These are phyloP conservation scores for Zoroaster sp. DNA, from an alignment of 53 echinoderm and acorn worm species.

Conservation along the genomic window DNA sequence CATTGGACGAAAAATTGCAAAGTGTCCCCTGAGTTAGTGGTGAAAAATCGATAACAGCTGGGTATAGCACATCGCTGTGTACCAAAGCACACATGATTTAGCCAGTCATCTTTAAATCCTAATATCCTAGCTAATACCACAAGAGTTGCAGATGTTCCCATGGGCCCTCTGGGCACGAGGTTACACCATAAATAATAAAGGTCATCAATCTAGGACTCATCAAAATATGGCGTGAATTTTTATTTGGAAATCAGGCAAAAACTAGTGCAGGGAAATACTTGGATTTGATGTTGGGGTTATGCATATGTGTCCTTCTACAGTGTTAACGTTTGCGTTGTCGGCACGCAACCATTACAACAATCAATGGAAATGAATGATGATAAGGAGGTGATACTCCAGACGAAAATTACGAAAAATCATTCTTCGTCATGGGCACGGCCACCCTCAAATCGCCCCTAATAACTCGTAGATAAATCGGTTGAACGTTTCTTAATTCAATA, in stretches of 20 bases:
- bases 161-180: conserved; percentile 21
- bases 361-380: not conserved
- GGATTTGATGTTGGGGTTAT: not conserved
- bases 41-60: conserved; percentile 39
- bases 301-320: not conserved
- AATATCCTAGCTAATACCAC: conserved; percentile 13
- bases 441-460: not conserved
- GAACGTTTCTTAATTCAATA: too few species aligned
- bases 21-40: not conserved
- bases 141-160: conserved; percentile 48
- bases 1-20: not conserved
- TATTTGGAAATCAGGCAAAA: not conserved
- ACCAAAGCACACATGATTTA: not conserved
- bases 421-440: not conserved
- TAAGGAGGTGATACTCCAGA: not conserved
- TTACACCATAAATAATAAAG: conserved; percentile 35
- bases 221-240: not conserved
- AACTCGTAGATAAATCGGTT: too few species aligned
- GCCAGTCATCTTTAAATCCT: conserved; percentile 52
- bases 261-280: not conserved
- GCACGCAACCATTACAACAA: not conserved
- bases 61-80: not conserved
- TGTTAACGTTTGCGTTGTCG: not conserved
- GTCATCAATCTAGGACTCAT: not conserved
- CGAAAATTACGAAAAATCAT: not conserved